Evolutionary conservation across 2,888 invertebrate genomes (phyloP).

Genomic region (Ectemnius lituratus): DNA sequence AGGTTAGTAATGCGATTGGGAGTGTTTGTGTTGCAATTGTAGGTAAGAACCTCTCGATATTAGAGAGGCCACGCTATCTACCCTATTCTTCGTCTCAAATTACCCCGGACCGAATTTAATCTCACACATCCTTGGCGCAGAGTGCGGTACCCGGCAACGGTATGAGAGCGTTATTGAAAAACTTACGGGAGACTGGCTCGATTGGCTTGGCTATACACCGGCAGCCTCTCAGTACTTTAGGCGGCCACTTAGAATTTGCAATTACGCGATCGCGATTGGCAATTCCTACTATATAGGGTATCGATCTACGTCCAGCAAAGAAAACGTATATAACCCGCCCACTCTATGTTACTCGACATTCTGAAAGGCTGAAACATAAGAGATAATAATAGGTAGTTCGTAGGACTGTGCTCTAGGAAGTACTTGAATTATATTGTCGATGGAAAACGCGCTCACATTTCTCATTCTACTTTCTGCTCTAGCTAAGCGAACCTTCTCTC

Average conservation of each 20-base stretch:
- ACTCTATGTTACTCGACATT: neutral
- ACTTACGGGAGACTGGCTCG: no score
- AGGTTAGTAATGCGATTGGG: no score
- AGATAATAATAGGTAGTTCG: constrained; percentile 19
- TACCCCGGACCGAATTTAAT: no score
- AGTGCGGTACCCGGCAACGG: no score
- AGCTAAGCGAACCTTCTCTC: no score
- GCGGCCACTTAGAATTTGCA: constrained; percentile 19
- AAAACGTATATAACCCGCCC: constrained; percentile 2
- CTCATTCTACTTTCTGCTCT: constrained; percentile 19
- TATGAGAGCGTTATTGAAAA: no score
- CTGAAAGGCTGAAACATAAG: constrained; percentile 15
- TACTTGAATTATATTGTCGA: constrained; percentile 26
- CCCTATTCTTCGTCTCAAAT: no score
- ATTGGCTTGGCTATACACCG: no score
- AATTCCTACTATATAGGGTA: neutral
- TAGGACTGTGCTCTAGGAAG: neutral
- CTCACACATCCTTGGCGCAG: no score
- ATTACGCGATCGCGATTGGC: constrained; percentile 17
- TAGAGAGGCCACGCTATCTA: no score
- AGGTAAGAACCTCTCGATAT: no score
- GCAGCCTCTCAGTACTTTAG: neutral
- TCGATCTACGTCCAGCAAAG: constrained; percentile 11
- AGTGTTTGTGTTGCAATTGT: no score
- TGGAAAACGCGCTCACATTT: neutral